Evolutionary conservation across 2,888 invertebrate species (phyloP).

Genomic region (Saturnia pavonia): DNA sequence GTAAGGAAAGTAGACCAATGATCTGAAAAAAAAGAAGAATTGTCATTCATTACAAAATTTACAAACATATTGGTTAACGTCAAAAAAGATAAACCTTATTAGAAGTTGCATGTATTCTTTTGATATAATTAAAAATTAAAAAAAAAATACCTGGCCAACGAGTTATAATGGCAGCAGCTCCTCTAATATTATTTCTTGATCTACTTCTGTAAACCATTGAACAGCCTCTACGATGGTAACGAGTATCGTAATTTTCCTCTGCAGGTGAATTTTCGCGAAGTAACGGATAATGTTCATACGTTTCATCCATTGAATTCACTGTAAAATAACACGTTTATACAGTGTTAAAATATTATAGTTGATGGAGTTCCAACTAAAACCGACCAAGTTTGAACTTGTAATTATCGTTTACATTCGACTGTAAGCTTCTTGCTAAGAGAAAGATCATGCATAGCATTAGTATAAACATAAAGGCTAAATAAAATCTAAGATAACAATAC

Average conservation of each 20-base stretch:
- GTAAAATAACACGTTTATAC: conserved; percentile 8
- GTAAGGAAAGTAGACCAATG: conserved; percentile 62
- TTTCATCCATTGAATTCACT: conserved; percentile 53
- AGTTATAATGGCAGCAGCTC: conserved; percentile 61
- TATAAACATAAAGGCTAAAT: not conserved
- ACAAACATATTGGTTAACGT: too few species aligned
- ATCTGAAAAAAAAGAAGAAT: conserved; percentile 50
- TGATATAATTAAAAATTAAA: not conserved
- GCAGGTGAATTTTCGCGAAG: conserved; percentile 63
- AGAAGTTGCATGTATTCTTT: not conserved
- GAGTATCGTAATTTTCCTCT: conserved; percentile 55
- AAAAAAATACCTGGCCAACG: conserved; percentile 65
- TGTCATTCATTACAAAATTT: not conserved
- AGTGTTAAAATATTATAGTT: not conserved
- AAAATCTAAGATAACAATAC: not conserved
- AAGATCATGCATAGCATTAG: not conserved
- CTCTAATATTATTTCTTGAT: conserved; percentile 52
- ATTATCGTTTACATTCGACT: not conserved
- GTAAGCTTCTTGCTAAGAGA: not conserved
- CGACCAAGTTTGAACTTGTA: not conserved
- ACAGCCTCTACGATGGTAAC: conserved; percentile 43
- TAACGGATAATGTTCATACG: conserved; percentile 63
- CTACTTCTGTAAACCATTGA: conserved; percentile 45
- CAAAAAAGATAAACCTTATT: not conserved
- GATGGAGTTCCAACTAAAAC: not conserved